These are phyloP conservation scores for Miltochrista miniata DNA, from an alignment of 2,888 invertebrate genomes.

Conservation along the genomic window DNA sequence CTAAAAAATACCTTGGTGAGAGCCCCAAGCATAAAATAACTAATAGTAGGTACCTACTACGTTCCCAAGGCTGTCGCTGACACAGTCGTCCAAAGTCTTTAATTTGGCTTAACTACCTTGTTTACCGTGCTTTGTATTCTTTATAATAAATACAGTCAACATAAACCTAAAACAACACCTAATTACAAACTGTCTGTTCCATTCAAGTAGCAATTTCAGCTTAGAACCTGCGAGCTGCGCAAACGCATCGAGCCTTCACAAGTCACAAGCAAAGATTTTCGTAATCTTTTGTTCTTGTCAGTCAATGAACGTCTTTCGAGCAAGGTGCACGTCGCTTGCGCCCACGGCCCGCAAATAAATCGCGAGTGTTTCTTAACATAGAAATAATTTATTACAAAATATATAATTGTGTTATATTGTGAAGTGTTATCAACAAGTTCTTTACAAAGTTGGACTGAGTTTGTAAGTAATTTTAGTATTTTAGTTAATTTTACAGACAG, in stretches of 20 bases:
- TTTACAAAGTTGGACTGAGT: constrained; percentile 27
- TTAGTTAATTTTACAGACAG: constrained; percentile 11
- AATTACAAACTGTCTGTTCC: too few relatives aligned
- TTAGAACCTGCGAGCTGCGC: constrained; percentile 21
- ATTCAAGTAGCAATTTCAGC: too few relatives aligned
- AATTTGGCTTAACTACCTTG: too few relatives aligned
- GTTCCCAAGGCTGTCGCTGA: too few relatives aligned
- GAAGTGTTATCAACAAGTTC: constrained; percentile 41
- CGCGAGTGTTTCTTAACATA: constrained; percentile 30
- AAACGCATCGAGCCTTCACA: constrained; percentile 21
- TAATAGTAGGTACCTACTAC: too few relatives aligned
- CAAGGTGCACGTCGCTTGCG: constrained; percentile 15
- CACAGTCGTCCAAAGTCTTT: too few relatives aligned
- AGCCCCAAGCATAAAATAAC: too few relatives aligned
- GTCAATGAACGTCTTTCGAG: constrained; percentile 14
- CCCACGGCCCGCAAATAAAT: not conserved
- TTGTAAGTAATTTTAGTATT: constrained; percentile 42
- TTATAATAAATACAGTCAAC: too few relatives aligned
- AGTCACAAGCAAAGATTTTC: not conserved
- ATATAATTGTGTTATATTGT: constrained; percentile 38
- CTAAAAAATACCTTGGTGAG: too few relatives aligned
- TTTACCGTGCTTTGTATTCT: too few relatives aligned
- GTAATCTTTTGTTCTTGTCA: constrained; percentile 13
- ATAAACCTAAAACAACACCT: too few relatives aligned
- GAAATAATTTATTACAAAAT: constrained; percentile 17